Evolutionary conservation across 1,140 invertebrate genomes (phyloP), one percentile per base, ranked within the genome.

Genomic region (Drosophila ironensis): DNA sequence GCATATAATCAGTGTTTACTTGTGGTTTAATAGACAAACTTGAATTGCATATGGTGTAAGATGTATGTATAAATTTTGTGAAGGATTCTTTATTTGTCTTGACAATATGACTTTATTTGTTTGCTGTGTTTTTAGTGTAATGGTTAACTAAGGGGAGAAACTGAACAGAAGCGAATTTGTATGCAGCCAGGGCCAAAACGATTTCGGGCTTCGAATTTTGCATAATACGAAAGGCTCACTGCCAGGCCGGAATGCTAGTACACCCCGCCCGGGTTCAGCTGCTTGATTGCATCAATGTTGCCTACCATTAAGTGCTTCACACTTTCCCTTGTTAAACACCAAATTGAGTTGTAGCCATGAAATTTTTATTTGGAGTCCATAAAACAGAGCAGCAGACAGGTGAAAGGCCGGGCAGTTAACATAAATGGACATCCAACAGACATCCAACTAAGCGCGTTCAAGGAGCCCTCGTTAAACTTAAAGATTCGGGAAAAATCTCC

Each of bases 331-430:
- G 69, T 72, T 73, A 48, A 82, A 66, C 77, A 84, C 37, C 52
- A 54, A 47, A 72, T 72, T 46, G 69, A 68, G 30, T 53, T 66
- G 37, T 48, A 28, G 54, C 37, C 50, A 59, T 53, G 35, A 69
- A 69, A 66, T 60, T 74, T 80, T 81, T 80, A 80, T 59, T 59
- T 30, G 41, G 12, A 33, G 35, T 16, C 50, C 61, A 72, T 77
- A 48, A 77, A 78, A 77, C 24, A 16, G 30, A 30, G 30, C 48
- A 80, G 38, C 48, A 80, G 38, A 82, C 53, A 68, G 45, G 61
- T 57, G 73, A 35, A 61, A 68, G n/a, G 46, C 42, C 30, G 16
- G 28, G 51, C 54, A 53, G 66, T 66, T 12, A 33, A n/a, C n/a
- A n/a, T 70, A 70, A 77, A 46, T 38, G 45, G 37, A 60, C 30